Evolutionary conservation across 2,888 invertebrate genomes (phyloP).

Genomic region (Boloria selene): DNA sequence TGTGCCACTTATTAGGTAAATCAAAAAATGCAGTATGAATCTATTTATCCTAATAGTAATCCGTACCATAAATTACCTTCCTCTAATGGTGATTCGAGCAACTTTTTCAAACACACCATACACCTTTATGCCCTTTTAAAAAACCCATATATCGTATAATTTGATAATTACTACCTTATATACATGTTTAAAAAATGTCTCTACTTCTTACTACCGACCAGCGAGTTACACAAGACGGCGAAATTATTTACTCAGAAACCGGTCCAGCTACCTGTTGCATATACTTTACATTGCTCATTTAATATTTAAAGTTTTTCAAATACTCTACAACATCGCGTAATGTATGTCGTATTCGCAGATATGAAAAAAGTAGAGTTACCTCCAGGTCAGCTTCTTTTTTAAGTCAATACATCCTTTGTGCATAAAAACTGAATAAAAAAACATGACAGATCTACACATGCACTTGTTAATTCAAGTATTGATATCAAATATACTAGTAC

Average conservation of each 20-base stretch:
- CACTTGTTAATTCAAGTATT: background rate
- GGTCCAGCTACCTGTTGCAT: conserved; percentile 37
- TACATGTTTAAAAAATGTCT: conserved; percentile 9
- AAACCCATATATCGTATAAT: conserved; percentile 20
- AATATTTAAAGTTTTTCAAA: background rate
- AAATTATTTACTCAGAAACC: conserved; percentile 39
- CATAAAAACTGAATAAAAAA: background rate
- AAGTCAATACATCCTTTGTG: conserved; percentile 8
- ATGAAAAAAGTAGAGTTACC: conserved; percentile 6
- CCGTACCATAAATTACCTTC: conserved; percentile 10
- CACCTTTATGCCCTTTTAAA: conserved; percentile 17
- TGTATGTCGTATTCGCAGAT: conserved; percentile 8
- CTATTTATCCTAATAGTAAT: conserved; percentile 13
- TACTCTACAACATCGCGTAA: background rate
- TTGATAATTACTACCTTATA: conserved; percentile 18
- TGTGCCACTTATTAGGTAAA: background rate
- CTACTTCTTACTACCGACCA: conserved; percentile 20
- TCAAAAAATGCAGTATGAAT: background rate
- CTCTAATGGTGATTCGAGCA: conserved; percentile 3
- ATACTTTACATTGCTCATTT: conserved; percentile 14
- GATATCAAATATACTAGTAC: background rate
- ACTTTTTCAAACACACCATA: conserved; percentile 16
- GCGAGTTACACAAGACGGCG: conserved; percentile 27
- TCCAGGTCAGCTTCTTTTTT: conserved; percentile 4
- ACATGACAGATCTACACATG: background rate